Base-by-base conservation (phyloP, 2,113 vertebrate genomes). In the Gallinago undulata region DNA sequence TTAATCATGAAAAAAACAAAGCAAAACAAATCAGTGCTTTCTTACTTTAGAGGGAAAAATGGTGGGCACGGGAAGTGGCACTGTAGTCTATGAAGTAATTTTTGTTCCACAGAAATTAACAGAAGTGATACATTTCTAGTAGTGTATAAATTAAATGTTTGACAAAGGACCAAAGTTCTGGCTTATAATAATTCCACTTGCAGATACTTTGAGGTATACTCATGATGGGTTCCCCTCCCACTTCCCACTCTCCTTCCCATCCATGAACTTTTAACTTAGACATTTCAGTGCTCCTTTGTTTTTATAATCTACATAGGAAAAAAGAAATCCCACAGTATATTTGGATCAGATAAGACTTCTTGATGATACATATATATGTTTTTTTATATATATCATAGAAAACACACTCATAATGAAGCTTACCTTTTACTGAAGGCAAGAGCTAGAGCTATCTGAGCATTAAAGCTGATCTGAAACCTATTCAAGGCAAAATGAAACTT, bases 221-320 rank as follows among this genome's bases (percentile, higher is more conserved):
- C 0, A 0, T 90, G 80, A 72, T 78, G 50, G 85, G 70, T 95
- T 90, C 74, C 86, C 81, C 91, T 95, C 45, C 35, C 19, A 18
- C 35, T 72, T 83, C 41, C 19, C 63, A 48, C 35, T 79, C 47
- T 77, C 23, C 33, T 93, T 60, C 47, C 56, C 10, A 1, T 75
- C 51, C 94, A 72, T 87, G 87, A 91, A 92, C 48, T 97, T 97
- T 74, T 72, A 96, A 96, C 62, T 96, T 66, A 70, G 56, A 96
- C 55, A 64, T 80, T 92, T 78, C 73, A 94, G 90, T 85, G 80
- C 64, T 88, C 47, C 50, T 95, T 85, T 3, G 2, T 73, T 88
- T 87, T 92, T 81, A 89, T 77, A 87, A 92, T 85, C 50, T 70
- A 68, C 74, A 67, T 5, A 41, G 91, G 47, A 72, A 87, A 55